phyloP scores from a whole-genome alignment of 2,888 invertebrate species.

The Litoditis marina region DNA sequence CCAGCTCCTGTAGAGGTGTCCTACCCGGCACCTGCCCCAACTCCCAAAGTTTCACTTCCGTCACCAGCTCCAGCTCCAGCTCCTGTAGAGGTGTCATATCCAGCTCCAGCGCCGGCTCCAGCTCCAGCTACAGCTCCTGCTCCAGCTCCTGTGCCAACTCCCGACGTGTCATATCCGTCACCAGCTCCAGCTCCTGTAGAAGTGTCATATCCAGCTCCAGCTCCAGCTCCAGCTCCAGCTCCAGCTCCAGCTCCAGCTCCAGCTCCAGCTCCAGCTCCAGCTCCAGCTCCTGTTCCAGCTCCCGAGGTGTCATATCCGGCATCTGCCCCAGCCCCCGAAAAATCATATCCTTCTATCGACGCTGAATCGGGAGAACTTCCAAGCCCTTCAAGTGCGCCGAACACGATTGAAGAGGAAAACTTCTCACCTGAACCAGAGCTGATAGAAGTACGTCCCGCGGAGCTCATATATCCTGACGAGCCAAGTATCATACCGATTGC shows the following conservation, averaged over 20 bases:
- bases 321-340: background rate
- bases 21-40: background rate
- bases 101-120: slow-evolving; percentile 12
- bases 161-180: background rate
- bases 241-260: background rate
- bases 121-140: slow-evolving; percentile 2
- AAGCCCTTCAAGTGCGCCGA: too few relatives aligned
- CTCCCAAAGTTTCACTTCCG: background rate
- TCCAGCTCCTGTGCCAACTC: slow-evolving; percentile 4
- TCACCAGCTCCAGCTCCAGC: slow-evolving; percentile 7
- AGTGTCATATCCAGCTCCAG: slow-evolving; percentile 3
- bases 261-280: background rate
- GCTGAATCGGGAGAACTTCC: background rate
- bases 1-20: background rate
- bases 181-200: slow-evolving; percentile 9
- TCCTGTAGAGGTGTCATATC: background rate
- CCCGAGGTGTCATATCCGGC: background rate
- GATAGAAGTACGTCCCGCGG: too few relatives aligned
- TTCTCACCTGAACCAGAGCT: too few relatives aligned
- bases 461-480: too few relatives aligned
- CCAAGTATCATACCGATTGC: too few relatives aligned
- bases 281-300: slow-evolving; percentile 1
- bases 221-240: slow-evolving; percentile 6
- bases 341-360: background rate
- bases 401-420: too few relatives aligned